Percentiles rank a stretch among this genome's conserved stretches.
Evolutionary conservation across 2,888 invertebrate species (phyloP).

Genomic region (Cantharis rustica): DNA sequence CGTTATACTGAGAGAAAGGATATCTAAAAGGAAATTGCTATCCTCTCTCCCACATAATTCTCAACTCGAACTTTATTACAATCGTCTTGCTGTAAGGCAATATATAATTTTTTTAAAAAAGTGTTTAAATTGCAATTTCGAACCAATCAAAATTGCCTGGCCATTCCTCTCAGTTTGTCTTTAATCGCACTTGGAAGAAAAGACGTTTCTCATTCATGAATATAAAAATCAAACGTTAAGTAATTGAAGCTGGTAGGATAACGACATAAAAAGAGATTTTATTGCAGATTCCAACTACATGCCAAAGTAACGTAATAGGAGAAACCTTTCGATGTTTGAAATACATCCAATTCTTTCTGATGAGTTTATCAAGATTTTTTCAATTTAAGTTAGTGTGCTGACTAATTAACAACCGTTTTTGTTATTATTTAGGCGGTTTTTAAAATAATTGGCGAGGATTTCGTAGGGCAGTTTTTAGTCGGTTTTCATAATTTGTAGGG

Average conservation of each 20-base stretch:
- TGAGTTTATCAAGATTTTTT: too few relatives aligned
- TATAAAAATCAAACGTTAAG: neutral
- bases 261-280: neutral
- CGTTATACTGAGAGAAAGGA: slow-evolving; percentile 14
- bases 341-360: neutral
- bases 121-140: neutral
- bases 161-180: neutral
- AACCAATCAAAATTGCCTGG: neutral
- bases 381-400: too few relatives aligned
- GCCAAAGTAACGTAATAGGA: neutral
- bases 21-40: slow-evolving; percentile 16
- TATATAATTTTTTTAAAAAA: neutral
- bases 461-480: too few relatives aligned
- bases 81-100: neutral
- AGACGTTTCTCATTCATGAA: too few relatives aligned
- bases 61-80: neutral
- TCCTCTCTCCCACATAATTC: slow-evolving; percentile 12
- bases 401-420: too few relatives aligned
- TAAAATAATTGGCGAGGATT: too few relatives aligned
- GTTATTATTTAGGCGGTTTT: too few relatives aligned
- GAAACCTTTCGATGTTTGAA: neutral
- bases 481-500: too few relatives aligned
- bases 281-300: neutral
- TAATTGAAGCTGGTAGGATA: neutral
- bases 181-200: neutral